Base-by-base conservation (phyloP, 2,888 invertebrate species). In the Entomobrya proxima region DNA sequence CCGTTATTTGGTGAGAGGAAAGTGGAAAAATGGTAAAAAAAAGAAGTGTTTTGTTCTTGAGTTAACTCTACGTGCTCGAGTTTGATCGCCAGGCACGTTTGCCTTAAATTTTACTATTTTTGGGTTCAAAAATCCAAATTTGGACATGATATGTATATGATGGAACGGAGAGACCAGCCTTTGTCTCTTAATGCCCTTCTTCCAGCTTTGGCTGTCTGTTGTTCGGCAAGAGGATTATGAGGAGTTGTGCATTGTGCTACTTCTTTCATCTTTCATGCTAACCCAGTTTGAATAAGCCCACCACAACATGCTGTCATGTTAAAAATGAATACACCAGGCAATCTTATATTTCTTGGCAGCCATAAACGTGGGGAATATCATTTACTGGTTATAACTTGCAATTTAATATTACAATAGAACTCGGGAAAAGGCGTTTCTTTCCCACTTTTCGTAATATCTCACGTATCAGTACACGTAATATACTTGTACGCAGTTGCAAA, bases 21-120 rank as follows among this genome's bases (percentile, higher is more conserved):
- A 40, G 15, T 40, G 44, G 44, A 40, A 40, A 40, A 40, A 11
- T 15, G n/a, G n/a, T 40, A 40, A 40, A 40, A 40, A 15, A 7
- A 40, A 11, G 7, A 15, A 40, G 44, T 40, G 7, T 40, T 13
- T 27, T 21, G 67, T 67, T 24, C 18, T 64, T 32, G 40, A 40
- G 47, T 47, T 72, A 27, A 35, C n/a, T 30, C 9, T 44, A 72
- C 72, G 72, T 72, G 72, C 72, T 72, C 44, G 15, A 1, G 44
- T 72, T 44, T 47, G 72, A 47, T 72, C 47, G 47, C 72, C 30
- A 47, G 35, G 72, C 72, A 72, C 72, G 72, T 72, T 72, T 24
- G 7, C 47, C 21, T 47, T 32, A 72, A 47, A 72, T 44, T 72
- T 72, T 47, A 72, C 72, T 47, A 30, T 67, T 67, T 5, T 72